These are phyloP conservation scores for Trissolcus brochymenae DNA, from an alignment of 2,888 invertebrate genomes.

Conservation along the genomic window DNA sequence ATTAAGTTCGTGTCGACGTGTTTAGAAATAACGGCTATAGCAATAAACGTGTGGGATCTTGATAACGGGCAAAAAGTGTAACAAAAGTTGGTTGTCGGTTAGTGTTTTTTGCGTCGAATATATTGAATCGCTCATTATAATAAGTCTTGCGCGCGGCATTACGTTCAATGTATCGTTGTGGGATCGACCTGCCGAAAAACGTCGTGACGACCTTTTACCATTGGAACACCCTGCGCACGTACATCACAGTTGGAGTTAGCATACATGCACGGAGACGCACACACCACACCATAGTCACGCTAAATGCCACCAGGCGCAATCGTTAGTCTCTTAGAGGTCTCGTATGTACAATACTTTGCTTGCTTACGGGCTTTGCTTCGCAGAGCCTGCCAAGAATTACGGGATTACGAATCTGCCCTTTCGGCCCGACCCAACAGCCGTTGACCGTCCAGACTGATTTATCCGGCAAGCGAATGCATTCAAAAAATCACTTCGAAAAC, in stretches of 20 bases:
- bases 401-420: conserved; percentile 63
- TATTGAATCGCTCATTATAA: conserved; percentile 33
- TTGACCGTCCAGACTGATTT: conserved; percentile 62
- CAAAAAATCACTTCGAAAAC: conserved; percentile 29
- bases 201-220: conserved; percentile 56
- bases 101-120: conserved; percentile 16
- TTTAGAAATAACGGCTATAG: conserved; percentile 20
- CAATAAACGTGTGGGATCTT: conserved; percentile 20
- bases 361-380: too few relatives aligned
- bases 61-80: conserved; percentile 28
- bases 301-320: conserved; percentile 58
- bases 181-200: conserved; percentile 57
- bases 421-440: conserved; percentile 58
- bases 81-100: conserved; percentile 8
- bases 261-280: conserved; percentile 46
- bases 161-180: conserved; percentile 44
- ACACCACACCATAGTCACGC: conserved; percentile 45
- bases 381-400: conserved; percentile 57
- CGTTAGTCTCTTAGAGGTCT: conserved; percentile 40
- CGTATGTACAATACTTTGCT: conserved; percentile 45
- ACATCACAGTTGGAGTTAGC: conserved; percentile 26
- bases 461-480: conserved; percentile 34
- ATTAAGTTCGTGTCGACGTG: conserved; percentile 10
- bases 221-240: conserved; percentile 44
- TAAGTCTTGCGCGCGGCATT: conserved; percentile 18